Conservation (phyloP, 2,888 invertebrate species). For the Lydus trimaculatus region DNA sequence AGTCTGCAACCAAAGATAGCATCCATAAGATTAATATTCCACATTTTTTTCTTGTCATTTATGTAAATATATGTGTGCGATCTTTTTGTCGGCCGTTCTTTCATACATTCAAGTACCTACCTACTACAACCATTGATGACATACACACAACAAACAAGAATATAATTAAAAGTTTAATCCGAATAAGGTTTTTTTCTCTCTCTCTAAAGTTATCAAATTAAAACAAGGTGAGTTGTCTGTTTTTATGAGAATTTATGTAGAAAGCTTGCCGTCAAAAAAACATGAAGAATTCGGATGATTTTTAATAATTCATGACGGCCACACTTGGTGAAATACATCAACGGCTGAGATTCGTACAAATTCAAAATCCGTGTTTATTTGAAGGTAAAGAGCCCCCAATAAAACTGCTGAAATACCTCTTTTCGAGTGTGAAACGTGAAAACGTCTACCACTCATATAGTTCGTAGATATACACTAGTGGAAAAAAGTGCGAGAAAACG, state of each 20-base stretch:
- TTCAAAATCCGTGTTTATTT: conserved; percentile 32
- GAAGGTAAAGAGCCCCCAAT: conserved; percentile 27
- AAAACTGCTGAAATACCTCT: conserved; percentile 18
- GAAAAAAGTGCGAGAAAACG: not conserved
- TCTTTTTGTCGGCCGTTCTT: not conserved
- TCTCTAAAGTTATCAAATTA: too few species aligned
- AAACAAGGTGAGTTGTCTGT: not conserved
- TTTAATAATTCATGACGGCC: conserved; percentile 11
- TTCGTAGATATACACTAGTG: not conserved
- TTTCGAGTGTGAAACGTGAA: conserved; percentile 25
- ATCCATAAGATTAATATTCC: conserved; percentile 43
- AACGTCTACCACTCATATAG: conserved; percentile 17
- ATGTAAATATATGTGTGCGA: not conserved
- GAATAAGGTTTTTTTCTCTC: not conserved
- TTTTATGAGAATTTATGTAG: too few species aligned
- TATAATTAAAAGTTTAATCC: not conserved
- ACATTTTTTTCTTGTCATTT: conserved; percentile 33
- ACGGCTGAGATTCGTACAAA: conserved; percentile 24
- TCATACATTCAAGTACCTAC: too few species aligned
- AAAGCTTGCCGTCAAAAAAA: not conserved
- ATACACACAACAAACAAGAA: not conserved
- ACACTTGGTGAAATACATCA: conserved; percentile 17
- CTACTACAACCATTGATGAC: not conserved
- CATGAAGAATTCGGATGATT: not conserved
- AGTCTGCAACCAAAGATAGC: conserved; percentile 44